A percentile compares a stretch with the other conserved stretches of the same genome.
phyloP scores from a whole-genome alignment of 2,113 vertebrate genomes.

The Rhodinocichla rosea region DNA sequence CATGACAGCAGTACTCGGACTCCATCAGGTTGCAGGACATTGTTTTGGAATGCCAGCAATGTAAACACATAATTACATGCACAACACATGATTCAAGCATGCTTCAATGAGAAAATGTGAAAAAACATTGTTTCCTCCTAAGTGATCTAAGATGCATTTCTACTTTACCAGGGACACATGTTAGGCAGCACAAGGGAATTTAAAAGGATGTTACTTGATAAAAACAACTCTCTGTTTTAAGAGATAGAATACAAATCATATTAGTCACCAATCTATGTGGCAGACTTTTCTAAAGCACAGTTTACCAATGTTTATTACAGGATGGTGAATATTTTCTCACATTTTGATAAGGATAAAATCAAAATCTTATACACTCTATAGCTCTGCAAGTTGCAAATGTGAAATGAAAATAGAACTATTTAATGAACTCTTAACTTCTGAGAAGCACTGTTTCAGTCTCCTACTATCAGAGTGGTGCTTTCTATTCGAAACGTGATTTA shows the following conservation, averaged over 20 bases:
- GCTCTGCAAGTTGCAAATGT: neutral
- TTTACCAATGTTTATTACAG: neutral
- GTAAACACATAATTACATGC: constrained; percentile 24
- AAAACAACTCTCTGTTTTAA: neutral
- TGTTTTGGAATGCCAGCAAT: neutral
- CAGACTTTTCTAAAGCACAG: neutral
- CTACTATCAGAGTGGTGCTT: neutral
- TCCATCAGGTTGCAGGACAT: neutral
- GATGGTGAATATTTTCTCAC: neutral
- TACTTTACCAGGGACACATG: neutral
- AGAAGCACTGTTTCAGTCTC: neutral
- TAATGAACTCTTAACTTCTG: neutral
- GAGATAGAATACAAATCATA: neutral
- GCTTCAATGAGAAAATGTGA: neutral
- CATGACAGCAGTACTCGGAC: neutral
- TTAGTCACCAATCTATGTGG: constrained; percentile 46
- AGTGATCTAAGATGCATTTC: neutral
- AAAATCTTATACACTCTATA: neutral
- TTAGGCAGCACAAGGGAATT: neutral
- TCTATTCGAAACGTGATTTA: neutral
- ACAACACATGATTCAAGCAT: constrained; percentile 6
- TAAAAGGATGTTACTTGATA: neutral
- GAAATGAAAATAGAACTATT: neutral
- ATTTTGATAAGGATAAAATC: neutral
- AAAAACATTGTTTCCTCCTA: neutral